Percentiles rank a stretch among this genome's conserved stretches.
phyloP scores from a whole-genome alignment of 2,888 invertebrate species.

The Embidobia sp. region DNA sequence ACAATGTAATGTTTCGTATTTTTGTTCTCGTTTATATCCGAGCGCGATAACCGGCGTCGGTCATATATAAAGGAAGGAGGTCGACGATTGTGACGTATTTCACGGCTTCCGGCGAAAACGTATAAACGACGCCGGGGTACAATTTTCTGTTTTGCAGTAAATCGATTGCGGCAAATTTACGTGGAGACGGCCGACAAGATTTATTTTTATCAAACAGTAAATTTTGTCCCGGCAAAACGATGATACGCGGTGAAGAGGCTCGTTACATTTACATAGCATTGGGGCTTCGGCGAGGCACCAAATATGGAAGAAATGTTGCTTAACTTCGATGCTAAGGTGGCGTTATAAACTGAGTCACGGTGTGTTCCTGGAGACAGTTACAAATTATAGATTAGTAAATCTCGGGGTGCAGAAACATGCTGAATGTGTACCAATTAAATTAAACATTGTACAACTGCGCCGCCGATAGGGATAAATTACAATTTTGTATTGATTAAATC shows the following conservation, averaged over 20 bases:
- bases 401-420: constrained; percentile 16
- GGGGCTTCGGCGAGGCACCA: constrained; percentile 6
- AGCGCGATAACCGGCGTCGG: background rate
- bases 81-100: constrained; percentile 22
- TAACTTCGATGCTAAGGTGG: constrained; percentile 31
- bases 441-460: constrained; percentile 46
- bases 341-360: constrained; percentile 38
- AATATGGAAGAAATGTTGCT: constrained; percentile 58
- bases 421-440: constrained; percentile 52
- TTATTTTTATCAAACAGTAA: constrained; percentile 29
- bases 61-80: background rate
- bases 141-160: constrained; percentile 39
- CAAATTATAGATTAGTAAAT: constrained; percentile 60
- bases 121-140: constrained; percentile 13
- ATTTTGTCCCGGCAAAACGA: constrained; percentile 19
- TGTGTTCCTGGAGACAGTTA: constrained; percentile 49
- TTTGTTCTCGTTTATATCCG: constrained; percentile 1
- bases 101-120: constrained; percentile 25
- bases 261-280: constrained; percentile 34
- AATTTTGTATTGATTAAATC: constrained; percentile 45
- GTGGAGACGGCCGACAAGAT: background rate
- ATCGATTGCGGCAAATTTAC: constrained; percentile 19
- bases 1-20: constrained; percentile 13
- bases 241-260: constrained; percentile 29
- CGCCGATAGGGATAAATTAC: constrained; percentile 29